These are phyloP conservation scores for Melanotaenia maccullochi DNA, from an alignment of 2,797 vertebrate species.

Conservation along the genomic window DNA sequence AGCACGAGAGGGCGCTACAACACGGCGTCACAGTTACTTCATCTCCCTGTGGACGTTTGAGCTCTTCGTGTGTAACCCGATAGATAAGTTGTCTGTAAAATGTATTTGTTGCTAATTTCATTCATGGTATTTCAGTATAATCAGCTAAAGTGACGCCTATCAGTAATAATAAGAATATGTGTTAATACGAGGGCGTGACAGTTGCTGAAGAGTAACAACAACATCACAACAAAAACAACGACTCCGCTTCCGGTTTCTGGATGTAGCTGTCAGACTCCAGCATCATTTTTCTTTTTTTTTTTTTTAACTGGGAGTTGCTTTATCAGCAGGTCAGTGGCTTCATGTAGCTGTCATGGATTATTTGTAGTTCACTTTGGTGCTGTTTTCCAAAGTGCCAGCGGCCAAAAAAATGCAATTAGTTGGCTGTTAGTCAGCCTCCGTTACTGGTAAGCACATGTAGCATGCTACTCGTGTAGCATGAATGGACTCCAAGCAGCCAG, in stretches of 20 bases:
- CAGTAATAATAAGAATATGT: not conserved
- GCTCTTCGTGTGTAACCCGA: not conserved
- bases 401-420: not conserved
- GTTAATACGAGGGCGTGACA: constrained; percentile 38
- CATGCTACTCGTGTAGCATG: constrained; percentile 20
- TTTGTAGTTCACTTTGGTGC: constrained; percentile 8
- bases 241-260: constrained; percentile 75
- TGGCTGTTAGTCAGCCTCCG: not conserved
- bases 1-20: constrained; percentile 56
- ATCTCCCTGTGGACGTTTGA: not conserved
- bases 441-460: constrained; percentile 30
- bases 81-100: not conserved
- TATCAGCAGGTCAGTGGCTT: constrained; percentile 66
- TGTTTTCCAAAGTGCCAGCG: constrained; percentile 1
- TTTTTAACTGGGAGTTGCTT: constrained; percentile 47
- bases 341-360: constrained; percentile 11
- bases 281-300: constrained; percentile 28
- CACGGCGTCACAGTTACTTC: constrained; percentile 5
- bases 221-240: constrained; percentile 55
- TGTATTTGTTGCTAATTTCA: not conserved
- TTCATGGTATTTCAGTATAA: not conserved
- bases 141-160: not conserved
- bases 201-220: constrained; percentile 38
- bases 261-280: constrained; percentile 67
- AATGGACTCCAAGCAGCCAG: not conserved